Conservation (phyloP, 2,113 vertebrate genomes). For the Microtus pennsylvanicus region DNA sequence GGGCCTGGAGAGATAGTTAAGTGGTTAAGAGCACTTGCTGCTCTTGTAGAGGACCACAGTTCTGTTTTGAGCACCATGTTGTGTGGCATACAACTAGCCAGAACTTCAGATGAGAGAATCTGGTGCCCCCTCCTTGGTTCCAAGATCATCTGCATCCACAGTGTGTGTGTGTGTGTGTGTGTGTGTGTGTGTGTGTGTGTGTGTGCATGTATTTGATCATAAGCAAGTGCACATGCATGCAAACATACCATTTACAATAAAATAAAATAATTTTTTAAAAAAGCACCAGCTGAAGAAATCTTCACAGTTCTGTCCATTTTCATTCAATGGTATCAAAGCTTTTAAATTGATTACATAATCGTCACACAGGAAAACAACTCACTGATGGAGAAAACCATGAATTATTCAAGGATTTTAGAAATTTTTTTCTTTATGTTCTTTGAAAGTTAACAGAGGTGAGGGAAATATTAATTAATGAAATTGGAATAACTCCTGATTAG, state of each 20-base stretch:
- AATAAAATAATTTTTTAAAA: not conserved
- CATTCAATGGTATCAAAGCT: not conserved
- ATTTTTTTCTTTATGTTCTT: conserved; percentile 11
- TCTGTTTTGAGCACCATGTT: not conserved
- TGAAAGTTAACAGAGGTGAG: conserved; percentile 35
- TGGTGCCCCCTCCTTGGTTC: no score
- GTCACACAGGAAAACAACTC: not conserved
- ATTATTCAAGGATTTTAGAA: not conserved
- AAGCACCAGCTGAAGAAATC: not conserved
- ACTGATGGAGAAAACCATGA: conserved; percentile 5
- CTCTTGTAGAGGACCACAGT: not conserved
- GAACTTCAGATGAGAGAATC: not conserved
- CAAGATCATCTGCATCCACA: not conserved
- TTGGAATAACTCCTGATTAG: not conserved
- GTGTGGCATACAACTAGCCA: not conserved
- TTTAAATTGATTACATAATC: not conserved
- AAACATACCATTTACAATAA: not conserved
- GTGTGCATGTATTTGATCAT: not conserved
- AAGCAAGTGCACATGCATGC: not conserved
- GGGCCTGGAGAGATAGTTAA: not conserved
- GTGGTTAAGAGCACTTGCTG: not conserved
- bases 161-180: not conserved
- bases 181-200: not conserved
- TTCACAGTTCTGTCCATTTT: not conserved
- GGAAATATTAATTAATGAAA: conserved; percentile 56